Evolutionary conservation across 2,113 vertebrate species (phyloP).

Genomic region (Aegithalos caudatus): DNA sequence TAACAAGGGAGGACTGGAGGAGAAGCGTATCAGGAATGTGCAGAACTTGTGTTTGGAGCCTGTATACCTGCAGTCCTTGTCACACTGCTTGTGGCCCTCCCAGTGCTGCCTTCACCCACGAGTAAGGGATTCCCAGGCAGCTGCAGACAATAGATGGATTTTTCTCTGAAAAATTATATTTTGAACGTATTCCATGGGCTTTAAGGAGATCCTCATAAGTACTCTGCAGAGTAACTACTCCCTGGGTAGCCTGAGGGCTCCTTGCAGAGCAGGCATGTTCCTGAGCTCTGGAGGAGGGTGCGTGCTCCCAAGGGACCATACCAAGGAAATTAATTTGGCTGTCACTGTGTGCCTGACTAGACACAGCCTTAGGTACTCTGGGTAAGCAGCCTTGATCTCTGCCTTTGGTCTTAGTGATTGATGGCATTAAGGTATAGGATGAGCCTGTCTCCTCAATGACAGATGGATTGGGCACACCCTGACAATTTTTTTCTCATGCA

Average conservation of each 20-base stretch:
- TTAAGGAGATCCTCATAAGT: neutral
- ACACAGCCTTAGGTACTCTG: neutral
- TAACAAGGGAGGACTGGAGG: neutral
- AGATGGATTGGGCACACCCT: neutral
- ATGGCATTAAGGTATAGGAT: neutral
- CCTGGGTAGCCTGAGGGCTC: neutral
- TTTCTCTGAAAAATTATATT: neutral
- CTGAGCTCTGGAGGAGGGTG: neutral
- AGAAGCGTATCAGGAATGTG: neutral
- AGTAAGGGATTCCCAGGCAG: neutral
- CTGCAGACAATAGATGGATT: neutral
- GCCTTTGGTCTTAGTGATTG: neutral
- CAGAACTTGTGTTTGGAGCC: neutral
- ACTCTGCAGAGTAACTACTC: neutral
- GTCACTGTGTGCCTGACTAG: neutral
- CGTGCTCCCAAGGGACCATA: rapidly evolving
- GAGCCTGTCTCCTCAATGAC: neutral
- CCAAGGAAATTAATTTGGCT: neutral
- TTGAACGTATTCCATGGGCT: neutral
- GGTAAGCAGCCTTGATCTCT: constrained; percentile 15
- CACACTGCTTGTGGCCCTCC: neutral
- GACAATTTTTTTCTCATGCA: neutral
- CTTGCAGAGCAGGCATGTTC: neutral
- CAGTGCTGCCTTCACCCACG: rapidly evolving
- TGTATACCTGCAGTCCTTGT: rapidly evolving